A percentile compares a stretch with the other conserved stretches of the same genome.
These are phyloP conservation scores for Axis porcinus DNA, from an alignment of 2,113 vertebrate genomes.

Conservation along the genomic window DNA sequence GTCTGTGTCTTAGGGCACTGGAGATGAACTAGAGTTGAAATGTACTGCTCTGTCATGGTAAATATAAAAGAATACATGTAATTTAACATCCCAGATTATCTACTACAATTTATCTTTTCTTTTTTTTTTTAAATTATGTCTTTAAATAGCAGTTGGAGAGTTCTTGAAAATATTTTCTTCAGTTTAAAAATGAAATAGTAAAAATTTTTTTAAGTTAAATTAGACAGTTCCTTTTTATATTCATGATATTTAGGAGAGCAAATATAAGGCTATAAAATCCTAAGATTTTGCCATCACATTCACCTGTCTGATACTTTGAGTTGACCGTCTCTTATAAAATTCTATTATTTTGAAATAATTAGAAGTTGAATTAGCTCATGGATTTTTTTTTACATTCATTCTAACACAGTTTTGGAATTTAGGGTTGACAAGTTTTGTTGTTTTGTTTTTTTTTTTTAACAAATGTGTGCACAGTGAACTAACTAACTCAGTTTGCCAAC, in stretches of 20 bases:
- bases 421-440: neutral
- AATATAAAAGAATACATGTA: neutral
- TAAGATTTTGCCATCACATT: neutral
- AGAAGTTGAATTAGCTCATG: neutral
- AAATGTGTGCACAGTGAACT: neutral
- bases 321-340: neutral
- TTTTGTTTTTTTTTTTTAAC: neutral
- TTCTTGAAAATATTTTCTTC: slow-evolving; percentile 7
- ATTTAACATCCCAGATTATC: neutral
- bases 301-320: neutral
- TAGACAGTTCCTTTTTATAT: neutral
- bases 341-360: neutral
- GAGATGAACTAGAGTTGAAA: neutral
- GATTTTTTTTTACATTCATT: neutral
- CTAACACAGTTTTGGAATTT: neutral
- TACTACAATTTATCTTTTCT: neutral
- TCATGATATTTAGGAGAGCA: neutral
- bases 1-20: neutral
- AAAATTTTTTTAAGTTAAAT: neutral
- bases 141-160: neutral
- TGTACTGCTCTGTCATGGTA: neutral
- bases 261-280: neutral
- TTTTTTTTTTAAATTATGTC: neutral
- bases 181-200: slow-evolving; percentile 19
- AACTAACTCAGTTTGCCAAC: neutral